Evolutionary conservation across 2,888 invertebrate species (phyloP).

Genomic region (Leucozona laternaria): DNA sequence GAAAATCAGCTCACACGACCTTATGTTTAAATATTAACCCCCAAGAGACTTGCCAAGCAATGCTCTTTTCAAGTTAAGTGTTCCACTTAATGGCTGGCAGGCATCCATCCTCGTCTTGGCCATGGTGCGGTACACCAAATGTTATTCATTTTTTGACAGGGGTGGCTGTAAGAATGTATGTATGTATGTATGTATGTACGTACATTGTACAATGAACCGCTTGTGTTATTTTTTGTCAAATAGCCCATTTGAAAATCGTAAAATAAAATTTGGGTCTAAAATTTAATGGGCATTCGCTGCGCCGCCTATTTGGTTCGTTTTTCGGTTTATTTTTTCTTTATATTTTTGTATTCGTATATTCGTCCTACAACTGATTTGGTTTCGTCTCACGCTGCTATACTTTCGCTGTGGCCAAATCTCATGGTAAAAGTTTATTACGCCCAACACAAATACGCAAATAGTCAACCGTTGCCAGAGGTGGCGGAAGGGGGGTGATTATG

Average conservation of each 20-base stretch:
- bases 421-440: slow-evolving; percentile 63
- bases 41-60: slow-evolving; percentile 30
- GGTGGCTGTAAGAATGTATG: slow-evolving; percentile 45
- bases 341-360: slow-evolving; percentile 30
- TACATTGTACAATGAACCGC: slow-evolving; percentile 58
- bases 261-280: slow-evolving; percentile 72
- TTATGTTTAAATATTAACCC: slow-evolving; percentile 37
- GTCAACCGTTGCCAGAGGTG: slow-evolving; percentile 2
- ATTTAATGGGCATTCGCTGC: slow-evolving; percentile 65
- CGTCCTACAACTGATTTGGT: slow-evolving; percentile 69
- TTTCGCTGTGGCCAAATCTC: slow-evolving; percentile 55
- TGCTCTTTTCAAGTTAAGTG: slow-evolving; percentile 59
- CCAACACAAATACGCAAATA: slow-evolving; percentile 49
- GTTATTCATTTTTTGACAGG: slow-evolving; percentile 65
- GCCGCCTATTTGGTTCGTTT: slow-evolving; percentile 34
- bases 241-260: slow-evolving; percentile 71
- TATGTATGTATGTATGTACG: no score
- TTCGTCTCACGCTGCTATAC: slow-evolving; percentile 54
- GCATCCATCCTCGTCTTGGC: slow-evolving; percentile 41
- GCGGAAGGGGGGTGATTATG: slow-evolving; percentile 43
- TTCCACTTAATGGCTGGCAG: slow-evolving; percentile 51
- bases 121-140: slow-evolving; percentile 34
- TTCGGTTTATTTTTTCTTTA: slow-evolving; percentile 21
- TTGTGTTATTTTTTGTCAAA: slow-evolving; percentile 67
- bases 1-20: slow-evolving; percentile 52